Evolutionary conservation across 1,140 invertebrate genomes (phyloP).

Genomic region (Cyclina sinensis): DNA sequence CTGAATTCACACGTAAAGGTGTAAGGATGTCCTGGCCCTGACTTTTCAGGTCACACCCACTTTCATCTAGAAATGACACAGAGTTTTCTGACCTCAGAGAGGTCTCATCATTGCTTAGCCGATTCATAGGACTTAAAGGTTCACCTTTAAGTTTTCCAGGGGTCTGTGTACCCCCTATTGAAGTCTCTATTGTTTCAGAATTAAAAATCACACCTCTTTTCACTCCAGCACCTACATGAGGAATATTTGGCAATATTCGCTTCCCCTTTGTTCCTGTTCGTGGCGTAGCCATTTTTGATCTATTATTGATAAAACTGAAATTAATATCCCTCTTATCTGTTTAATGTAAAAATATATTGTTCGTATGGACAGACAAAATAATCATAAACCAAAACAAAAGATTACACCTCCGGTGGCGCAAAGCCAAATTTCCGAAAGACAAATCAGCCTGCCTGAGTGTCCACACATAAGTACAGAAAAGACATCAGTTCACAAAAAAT

Average conservation of each 20-base stretch:
- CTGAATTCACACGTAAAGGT: constrained; percentile 22
- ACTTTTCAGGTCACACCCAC: neutral
- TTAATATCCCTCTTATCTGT: constrained; percentile 49
- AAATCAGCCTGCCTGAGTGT: neutral
- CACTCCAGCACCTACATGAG: neutral
- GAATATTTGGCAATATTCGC: constrained; percentile 58
- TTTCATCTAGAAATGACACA: constrained; percentile 1
- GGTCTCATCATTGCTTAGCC: constrained; percentile 54
- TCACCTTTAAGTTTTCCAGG: constrained; percentile 79
- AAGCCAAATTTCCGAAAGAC: neutral
- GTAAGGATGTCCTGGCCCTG: neutral
- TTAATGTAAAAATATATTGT: neutral
- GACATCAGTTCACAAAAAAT: neutral
- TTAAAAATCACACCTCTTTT: constrained; percentile 79
- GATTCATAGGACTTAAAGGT: constrained; percentile 68
- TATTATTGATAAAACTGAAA: constrained; percentile 34
- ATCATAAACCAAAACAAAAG: constrained; percentile 5
- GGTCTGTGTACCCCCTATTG: constrained; percentile 83
- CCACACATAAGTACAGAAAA: neutral
- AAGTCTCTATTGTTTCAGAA: constrained; percentile 82
- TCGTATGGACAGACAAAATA: neutral
- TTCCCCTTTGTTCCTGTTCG: constrained; percentile 42
- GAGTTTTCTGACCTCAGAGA: constrained; percentile 53
- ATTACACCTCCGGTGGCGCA: neutral
- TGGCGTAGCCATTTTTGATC: constrained; percentile 55